A percentile compares a stretch with the other conserved stretches of the same genome.
phyloP scores from a whole-genome alignment of 37 sponge, comb jelly and placozoan genomes.

The Halichondria panicea region DNA sequence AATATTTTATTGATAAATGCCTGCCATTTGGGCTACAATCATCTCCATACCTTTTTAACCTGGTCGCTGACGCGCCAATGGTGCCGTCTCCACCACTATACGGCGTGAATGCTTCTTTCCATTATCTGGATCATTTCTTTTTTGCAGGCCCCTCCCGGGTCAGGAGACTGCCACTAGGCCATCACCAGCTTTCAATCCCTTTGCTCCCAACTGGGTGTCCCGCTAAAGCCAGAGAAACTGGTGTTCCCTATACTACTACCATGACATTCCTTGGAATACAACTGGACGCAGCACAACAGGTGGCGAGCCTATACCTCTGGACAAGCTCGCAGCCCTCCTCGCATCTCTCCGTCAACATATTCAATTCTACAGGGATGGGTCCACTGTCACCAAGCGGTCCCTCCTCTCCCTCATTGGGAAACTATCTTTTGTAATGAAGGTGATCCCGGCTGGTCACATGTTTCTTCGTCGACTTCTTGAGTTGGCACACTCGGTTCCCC shows the following conservation, averaged over 20 bases:
- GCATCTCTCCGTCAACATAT: no score
- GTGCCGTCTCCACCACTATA: no score
- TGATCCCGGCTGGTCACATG: conserved; percentile 23
- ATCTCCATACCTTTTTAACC: conserved; percentile 50
- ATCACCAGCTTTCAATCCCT: neutral
- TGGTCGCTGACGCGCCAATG: conserved; percentile 22
- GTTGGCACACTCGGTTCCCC: neutral
- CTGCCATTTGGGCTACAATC: conserved; percentile 43
- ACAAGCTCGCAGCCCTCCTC: conserved; percentile 7
- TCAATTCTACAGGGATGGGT: neutral
- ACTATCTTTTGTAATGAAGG: conserved; percentile 29
- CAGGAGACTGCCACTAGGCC: neutral
- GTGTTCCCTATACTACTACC: no score
- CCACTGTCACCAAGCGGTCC: conserved; percentile 19
- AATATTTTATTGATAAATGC: conserved; percentile 34
- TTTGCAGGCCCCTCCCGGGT: conserved; percentile 10
- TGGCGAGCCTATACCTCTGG: no score
- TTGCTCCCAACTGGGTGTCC: conserved; percentile 20
- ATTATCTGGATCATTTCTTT: conserved; percentile 50
- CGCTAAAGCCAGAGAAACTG: conserved; percentile 21
- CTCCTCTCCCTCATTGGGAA: conserved; percentile 43
- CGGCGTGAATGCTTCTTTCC: neutral
- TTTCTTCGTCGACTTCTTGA: conserved; percentile 37
- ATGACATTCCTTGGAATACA: no score
- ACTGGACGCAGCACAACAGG: no score